Evolutionary conservation across 2,888 invertebrate species (phyloP), one percentile per base, ranked within the genome.

Genomic region (Limnephilus rhombicus): DNA sequence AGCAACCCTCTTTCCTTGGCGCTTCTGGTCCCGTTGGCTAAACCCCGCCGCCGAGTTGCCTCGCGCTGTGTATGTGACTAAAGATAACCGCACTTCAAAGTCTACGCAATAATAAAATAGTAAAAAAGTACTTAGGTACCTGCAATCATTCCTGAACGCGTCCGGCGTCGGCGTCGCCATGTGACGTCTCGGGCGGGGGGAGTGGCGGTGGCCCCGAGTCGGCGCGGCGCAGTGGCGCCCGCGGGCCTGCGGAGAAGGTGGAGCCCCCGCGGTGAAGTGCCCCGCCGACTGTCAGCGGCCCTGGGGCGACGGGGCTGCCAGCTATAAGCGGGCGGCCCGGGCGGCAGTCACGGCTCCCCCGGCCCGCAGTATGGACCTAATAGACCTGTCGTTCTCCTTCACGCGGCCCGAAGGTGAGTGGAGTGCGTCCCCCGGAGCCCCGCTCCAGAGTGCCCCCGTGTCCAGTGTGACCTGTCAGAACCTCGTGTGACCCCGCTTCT

Each of bases 221-320:
- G 68, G 68, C 87, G 90, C 94, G 94, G 94, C 94, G 80, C 0
- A 7, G 41, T 18, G 45, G 24, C 82, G 80, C 49, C n/a, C 85
- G 31, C 90, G 85, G 34, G 0, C 53, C 94, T 94, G 94, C 94
- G 94, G 94, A 94, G 94, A 94, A 94, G 94, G 94, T 94, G 90
- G 86, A 15, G 49, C 89, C 89, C 81, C 82, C 89, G 90, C 94
- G 94, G 94, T 29, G 41, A 49, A 15, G 90, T 34, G 90, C 82
- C 31, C 90, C 45, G 49, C n/a, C 37, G 85, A 24, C 24, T 49
- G 86, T 34, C 12, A 34, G 41, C 31, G 82, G 80, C 53, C 41
- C 31, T 15, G 90, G 90, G 83, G 18, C 53, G 31, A 41, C 86
- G 49, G 83, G 80, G 37, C 45, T 85, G 86, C 31, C 24, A 68